Base-by-base conservation (phyloP, 2,888 invertebrate genomes). In the Brachyptera risi region DNA sequence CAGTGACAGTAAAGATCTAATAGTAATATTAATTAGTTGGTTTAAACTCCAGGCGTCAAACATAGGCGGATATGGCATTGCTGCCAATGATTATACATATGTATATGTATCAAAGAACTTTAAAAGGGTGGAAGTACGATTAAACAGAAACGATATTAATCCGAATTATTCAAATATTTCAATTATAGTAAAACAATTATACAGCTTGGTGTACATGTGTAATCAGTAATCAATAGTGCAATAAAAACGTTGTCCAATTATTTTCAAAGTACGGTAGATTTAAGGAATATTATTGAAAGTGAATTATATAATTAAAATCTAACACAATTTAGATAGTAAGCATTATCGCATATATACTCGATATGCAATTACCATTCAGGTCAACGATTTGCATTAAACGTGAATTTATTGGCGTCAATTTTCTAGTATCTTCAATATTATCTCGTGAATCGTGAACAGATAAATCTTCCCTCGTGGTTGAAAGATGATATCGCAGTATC, bases 11-110 rank as follows among this genome's bases (percentile, higher is more conserved):
- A 47, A 47, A 47, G 23, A 24, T 24, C 23, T 24, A 21, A 17
- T n/a, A n/a, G 42, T 21, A 24, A 47, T n/a, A 47, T 47, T 47
- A 47, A 47, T 47, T 47, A 24, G 47, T 24, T 47, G 24, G 24
- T 47, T 47, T n/a, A n/a, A n/a, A n/a, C n/a, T n/a, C n/a, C n/a
- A n/a, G n/a, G n/a, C 47, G 47, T 47, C 47, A 47, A 47, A 24
- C 47, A 47, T 21, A 21, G 47, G 23, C 47, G 47, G 47, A 47
- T n/a, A n/a, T 47, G 47, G n/a, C n/a, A n/a, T n/a, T n/a, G n/a
- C n/a, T n/a, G n/a, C n/a, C n/a, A n/a, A n/a, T n/a, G n/a, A n/a
- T n/a, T n/a, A n/a, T n/a, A n/a, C n/a, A n/a, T n/a, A n/a, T n/a
- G n/a, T n/a, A n/a, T n/a, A n/a, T n/a, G n/a, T n/a, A n/a, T n/a